Base-by-base conservation (phyloP, 2,797 vertebrate species). In the Sparus aurata region DNA sequence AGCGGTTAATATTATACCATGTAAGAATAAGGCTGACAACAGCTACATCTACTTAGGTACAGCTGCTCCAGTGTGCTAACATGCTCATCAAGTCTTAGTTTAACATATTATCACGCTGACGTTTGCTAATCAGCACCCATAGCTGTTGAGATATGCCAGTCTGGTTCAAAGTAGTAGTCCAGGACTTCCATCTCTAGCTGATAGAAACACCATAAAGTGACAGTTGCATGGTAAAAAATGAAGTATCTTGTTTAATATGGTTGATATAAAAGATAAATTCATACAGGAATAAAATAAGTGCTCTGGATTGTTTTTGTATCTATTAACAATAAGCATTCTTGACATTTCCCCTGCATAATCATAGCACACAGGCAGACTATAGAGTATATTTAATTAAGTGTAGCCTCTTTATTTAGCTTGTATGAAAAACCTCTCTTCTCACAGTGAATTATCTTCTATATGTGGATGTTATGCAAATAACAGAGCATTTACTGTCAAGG, bases 1-100 rank as follows among this genome's bases (percentile, higher is more conserved):
- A 54, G 57, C 55, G 22, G 80, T 87, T 82, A 82, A 85, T 83
- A 78, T 72, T 77, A 69, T 9, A 58, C 25, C 9, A 13, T 3
- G 18, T 23, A 54, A 59, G 38, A 69, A n/a, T 27, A 53, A 38
- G 17, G 47, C 12, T 30, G 27, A 45, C 34, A 25, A 63, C 20
- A 46, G 15, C 15, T 30, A 60, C 23, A 27, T 38, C 38, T 3
- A 8, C 7, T 18, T 3, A 60, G 41, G 58, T 45, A 12, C 49
- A 62, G 17, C 3, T 20, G 27, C 7, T 17, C 16, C 52, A 54
- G 20, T 30, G 16, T 18, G 27, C 17, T 68, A 22, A 52, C 45
- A n/a, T 23, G 4, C 15, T 59, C 45, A 60, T n/a, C 17, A 27
- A 50, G 22, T 38, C 38, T 27, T 23, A 49, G 13, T 43, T 45